Conservation (phyloP, 2,888 invertebrate species). For the Chironomus riparius region DNA sequence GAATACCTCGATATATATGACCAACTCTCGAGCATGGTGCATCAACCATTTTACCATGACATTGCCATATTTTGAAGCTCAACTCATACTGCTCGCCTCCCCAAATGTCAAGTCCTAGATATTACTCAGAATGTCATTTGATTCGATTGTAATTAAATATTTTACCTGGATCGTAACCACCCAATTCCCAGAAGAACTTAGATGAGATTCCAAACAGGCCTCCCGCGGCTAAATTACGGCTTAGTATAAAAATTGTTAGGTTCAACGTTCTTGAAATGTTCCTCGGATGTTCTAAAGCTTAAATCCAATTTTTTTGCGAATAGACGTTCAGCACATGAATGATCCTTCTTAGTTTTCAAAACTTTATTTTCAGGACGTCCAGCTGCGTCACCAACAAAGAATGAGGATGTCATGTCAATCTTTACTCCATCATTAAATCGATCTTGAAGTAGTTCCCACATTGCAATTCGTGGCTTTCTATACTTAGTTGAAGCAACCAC, state of each 20-base stretch:
- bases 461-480: conserved; percentile 81
- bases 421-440: conserved; percentile 58
- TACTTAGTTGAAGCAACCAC: conserved; percentile 59
- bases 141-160: too few relatives aligned
- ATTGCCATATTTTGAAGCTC: too few relatives aligned
- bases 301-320: conserved; percentile 75
- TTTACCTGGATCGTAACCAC: too few relatives aligned
- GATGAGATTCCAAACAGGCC: too few relatives aligned
- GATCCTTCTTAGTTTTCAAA: conserved; percentile 69
- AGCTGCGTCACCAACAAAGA: conserved; percentile 89
- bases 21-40: too few relatives aligned
- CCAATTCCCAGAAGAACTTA: too few relatives aligned
- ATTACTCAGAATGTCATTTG: too few relatives aligned
- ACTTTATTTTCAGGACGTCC: conserved; percentile 69
- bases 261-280: conserved; percentile 61
- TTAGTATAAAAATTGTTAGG: conserved; percentile 38
- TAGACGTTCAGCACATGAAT: conserved; percentile 77
- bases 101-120: too few relatives aligned
- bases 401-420: conserved; percentile 56
- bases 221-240: conserved; percentile 62
- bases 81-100: too few relatives aligned
- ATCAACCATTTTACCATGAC: too few relatives aligned
- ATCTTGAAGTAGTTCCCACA: conserved; percentile 71
- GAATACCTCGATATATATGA: too few relatives aligned
- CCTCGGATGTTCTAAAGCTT: conserved; percentile 86